Evolutionary conservation across 2,113 vertebrate genomes (phyloP).

Genomic region (Silurus meridionalis): DNA sequence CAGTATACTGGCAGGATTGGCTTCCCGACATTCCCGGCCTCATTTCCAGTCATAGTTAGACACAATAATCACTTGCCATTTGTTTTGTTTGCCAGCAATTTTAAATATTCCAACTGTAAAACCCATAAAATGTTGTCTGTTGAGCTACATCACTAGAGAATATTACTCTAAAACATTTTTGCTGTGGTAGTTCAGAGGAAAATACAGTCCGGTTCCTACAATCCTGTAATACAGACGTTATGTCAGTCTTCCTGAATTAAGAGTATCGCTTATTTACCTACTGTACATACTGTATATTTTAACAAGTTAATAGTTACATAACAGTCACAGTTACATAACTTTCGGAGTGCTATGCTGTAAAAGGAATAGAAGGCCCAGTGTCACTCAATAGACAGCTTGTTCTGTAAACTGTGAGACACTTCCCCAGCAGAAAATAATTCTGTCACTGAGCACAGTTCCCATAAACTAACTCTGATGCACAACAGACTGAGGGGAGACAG

Average conservation of each 20-base stretch:
- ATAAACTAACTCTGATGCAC: constrained; percentile 34
- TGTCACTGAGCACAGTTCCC: constrained; percentile 10
- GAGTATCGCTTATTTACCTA: background rate
- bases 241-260: constrained; percentile 9
- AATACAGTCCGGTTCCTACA: background rate
- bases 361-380: background rate
- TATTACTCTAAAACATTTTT: background rate
- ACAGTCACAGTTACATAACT: background rate
- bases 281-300: background rate
- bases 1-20: background rate
- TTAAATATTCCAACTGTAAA: background rate
- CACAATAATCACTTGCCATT: background rate
- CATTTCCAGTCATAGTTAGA: background rate
- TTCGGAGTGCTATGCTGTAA: background rate
- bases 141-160: background rate
- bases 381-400: constrained; percentile 1
- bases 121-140: background rate
- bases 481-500: constrained; percentile 45
- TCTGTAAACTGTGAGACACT: constrained; percentile 14
- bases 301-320: constrained; percentile 4
- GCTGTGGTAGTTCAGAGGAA: background rate
- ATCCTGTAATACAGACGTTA: background rate
- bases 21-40: background rate
- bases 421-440: background rate
- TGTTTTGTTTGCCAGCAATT: background rate